phyloP scores from a whole-genome alignment of 2,113 vertebrate species.

The Salvator merianae region DNA sequence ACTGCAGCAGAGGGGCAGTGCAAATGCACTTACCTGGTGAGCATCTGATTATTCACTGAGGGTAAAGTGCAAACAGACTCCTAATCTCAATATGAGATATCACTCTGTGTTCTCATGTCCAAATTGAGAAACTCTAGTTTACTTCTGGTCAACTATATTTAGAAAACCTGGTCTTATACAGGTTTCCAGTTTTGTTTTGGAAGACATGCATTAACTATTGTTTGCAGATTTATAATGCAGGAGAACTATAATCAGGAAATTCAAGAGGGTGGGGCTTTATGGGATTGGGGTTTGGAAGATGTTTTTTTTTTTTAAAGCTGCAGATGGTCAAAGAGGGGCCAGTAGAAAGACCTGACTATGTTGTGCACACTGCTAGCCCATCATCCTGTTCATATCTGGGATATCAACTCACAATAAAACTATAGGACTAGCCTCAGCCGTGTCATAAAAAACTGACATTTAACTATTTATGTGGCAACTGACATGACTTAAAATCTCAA shows the following conservation, averaged over 20 bases:
- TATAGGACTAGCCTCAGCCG: not conserved
- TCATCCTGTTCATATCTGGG: conserved; percentile 28
- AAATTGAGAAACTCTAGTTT: not conserved
- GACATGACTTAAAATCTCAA: too few relatives aligned
- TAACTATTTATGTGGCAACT: too few relatives aligned
- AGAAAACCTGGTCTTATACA: not conserved
- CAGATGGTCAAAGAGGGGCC: too few relatives aligned
- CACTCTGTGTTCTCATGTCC: not conserved
- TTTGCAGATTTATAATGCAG: not conserved
- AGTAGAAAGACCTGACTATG: too few relatives aligned
- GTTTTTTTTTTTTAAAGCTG: too few relatives aligned
- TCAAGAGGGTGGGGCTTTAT: not conserved
- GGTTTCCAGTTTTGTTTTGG: not conserved
- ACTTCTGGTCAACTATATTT: not conserved
- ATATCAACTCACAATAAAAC: not conserved
- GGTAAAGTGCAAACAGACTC: too few relatives aligned
- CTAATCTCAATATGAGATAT: not conserved
- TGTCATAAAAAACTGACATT: too few relatives aligned
- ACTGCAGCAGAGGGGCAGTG: too few relatives aligned
- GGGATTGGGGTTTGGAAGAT: not conserved
- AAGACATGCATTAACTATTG: not conserved
- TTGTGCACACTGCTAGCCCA: too few relatives aligned
- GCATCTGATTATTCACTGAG: too few relatives aligned
- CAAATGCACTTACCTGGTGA: too few relatives aligned
- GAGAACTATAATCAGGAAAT: too few relatives aligned